Evolutionary conservation across 2,888 invertebrate species (phyloP), one percentile per base, ranked within the genome.

Genomic region (Ctena decussata): DNA sequence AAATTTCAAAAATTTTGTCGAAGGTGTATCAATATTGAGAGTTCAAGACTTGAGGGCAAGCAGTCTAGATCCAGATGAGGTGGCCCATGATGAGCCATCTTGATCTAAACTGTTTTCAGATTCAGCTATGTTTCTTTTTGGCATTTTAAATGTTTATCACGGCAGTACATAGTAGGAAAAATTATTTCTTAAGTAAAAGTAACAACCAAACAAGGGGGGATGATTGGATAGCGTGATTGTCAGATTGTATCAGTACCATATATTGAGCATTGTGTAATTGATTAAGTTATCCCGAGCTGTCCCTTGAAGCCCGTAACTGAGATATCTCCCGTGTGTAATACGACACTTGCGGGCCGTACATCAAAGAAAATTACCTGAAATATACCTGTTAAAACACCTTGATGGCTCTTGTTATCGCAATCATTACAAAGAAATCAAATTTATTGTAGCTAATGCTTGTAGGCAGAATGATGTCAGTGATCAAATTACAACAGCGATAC

Each of bases 391-490:
- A 65, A 65, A 65, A 65, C 65, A 65, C 65, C 65, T 65, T 65
- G 35, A 65, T 65, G 18, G 21, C 65, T 57, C 57, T 65, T 35
- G 65, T 65, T 65, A 65, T 65, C 65, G 21, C 85, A 65, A 71
- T 18, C 35, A 39, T 60, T 79, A 79, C 79, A 85, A 80, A 79
- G 79, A 71, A 53, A 57, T 78, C 77, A 30, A 6, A 71, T 75
- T 76, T 79, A 72, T 60, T 76, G 41, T 71, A 53, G 82, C 85
- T 85, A 85, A 85, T 85, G 76, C 73, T 65, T 85, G 78, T 41
- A 49, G 85, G 82, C 85, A 85, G 46, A 24, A 44, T 82, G 82
- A 79, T 82, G 82, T 82, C 85, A 85, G 74, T 32, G 32, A 32
- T 65, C 1, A 30, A 35, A 65, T 65, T 65, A 35, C 65, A 65